These are phyloP conservation scores for Osmerus eperlanus DNA, from an alignment of 2,113 vertebrate species.

Conservation along the genomic window DNA sequence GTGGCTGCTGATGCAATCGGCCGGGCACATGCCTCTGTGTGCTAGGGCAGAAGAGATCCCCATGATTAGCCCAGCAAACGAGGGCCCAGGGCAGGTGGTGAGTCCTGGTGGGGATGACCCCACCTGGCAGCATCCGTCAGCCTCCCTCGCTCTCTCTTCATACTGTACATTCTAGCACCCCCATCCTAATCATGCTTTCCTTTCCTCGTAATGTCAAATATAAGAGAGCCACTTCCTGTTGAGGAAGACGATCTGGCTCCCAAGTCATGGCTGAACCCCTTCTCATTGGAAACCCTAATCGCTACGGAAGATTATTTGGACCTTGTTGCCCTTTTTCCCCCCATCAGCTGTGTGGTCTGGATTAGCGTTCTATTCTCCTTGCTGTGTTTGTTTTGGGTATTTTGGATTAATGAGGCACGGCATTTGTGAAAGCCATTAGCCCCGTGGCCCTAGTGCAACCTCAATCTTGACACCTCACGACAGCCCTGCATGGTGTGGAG, in stretches of 20 bases:
- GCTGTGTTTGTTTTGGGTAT: slow-evolving; percentile 27
- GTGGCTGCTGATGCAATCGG: background rate
- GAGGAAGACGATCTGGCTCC: slow-evolving; percentile 35
- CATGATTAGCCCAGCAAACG: background rate
- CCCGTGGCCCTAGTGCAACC: slow-evolving; percentile 9
- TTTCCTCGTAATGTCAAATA: slow-evolving; percentile 44
- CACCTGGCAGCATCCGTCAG: slow-evolving; percentile 19
- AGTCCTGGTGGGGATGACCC: slow-evolving; percentile 32
- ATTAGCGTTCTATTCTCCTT: background rate
- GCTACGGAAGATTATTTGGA: background rate
- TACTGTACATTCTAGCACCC: slow-evolving; percentile 43
- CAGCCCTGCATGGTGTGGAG: slow-evolving; percentile 25
- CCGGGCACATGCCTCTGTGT: background rate
- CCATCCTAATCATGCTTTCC: slow-evolving; percentile 50
- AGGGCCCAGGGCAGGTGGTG: background rate
- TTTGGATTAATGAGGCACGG: slow-evolving; percentile 12
- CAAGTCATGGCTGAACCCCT: background rate
- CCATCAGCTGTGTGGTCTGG: background rate
- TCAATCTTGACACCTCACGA: slow-evolving; percentile 32
- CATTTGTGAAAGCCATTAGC: slow-evolving; percentile 38
- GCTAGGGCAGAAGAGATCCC: background rate
- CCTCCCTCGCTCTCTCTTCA: slow-evolving; percentile 9
- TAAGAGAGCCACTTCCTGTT: slow-evolving; percentile 48
- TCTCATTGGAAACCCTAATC: slow-evolving; percentile 14
- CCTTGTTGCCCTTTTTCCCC: background rate